Evolutionary conservation across 1,140 invertebrate species (phyloP), one percentile per base, ranked within the genome.

Genomic region (Neodiprion fabricii): DNA sequence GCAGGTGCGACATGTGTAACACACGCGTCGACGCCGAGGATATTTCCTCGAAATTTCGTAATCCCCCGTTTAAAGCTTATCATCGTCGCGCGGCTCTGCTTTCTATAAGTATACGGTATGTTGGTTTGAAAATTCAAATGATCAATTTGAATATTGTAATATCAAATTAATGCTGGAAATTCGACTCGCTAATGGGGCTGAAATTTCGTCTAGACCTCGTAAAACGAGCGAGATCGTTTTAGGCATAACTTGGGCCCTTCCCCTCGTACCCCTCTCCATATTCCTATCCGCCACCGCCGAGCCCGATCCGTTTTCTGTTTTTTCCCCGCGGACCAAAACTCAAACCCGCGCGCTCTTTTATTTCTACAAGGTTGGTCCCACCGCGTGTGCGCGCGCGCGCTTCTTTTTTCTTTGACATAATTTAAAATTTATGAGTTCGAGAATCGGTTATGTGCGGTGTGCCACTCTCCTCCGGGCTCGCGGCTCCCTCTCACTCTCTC

Each of bases 401-500:
- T 80, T 84, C 84, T 79, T 85, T 86, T 87, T 85, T 80, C 76
- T 72, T 81, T 78, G 82, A 84, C 81, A 84, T 87, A 86, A 87
- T 87, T 86, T 86, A 85, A 86, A 87, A 87, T 86, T 86, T 87
- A 86, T 87, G 85, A 85, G 85, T 85, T 85, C 85, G 80, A 78
- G 82, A 84, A 84, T 87, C 85, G 80, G 79, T 84, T 84, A 82
- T 84, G 79, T 80, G 75, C 76, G 71, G 76, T 76, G 53, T 11
- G 53, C 53, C 53, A 61, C 53, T 61, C 53, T 61, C 53, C 53
- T 61, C 53, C 11, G 9, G 53, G 4, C 53, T 61, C 53, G 53
- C 53, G n/a, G 72, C 61, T 72, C 71, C 68, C 68, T 65, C 71
- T 72, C 73, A 23, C 72, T 73, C 77, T 72, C 74, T 75, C 71